phyloP scores from a whole-genome alignment of 2,113 vertebrate species.

The Paratilapia polleni region DNA sequence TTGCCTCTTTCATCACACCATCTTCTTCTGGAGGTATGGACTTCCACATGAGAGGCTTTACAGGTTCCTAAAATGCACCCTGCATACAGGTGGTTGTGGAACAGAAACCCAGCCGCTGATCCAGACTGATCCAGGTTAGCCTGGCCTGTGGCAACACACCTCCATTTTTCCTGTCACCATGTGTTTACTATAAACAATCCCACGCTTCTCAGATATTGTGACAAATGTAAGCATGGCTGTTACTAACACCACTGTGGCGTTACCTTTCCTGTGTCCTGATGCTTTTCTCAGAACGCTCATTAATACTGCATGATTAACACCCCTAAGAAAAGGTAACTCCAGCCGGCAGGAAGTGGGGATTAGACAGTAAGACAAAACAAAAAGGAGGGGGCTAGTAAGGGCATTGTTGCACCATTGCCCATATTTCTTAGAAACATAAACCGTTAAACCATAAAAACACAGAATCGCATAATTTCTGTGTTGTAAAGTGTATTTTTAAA shows the following conservation, averaged over 20 bases:
- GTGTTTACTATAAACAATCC: conserved; percentile 68
- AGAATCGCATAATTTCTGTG: not conserved
- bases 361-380: not conserved
- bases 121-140: conserved; percentile 27
- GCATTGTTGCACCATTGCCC: not conserved
- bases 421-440: not conserved
- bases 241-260: not conserved
- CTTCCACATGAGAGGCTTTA: conserved; percentile 39
- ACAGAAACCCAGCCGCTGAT: conserved; percentile 5
- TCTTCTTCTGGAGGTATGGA: conserved; percentile 21
- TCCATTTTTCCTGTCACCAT: conserved; percentile 16
- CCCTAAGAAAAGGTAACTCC: conserved; percentile 9
- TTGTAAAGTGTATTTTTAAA: not conserved
- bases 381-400: not conserved
- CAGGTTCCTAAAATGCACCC: conserved; percentile 46
- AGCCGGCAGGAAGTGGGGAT: not conserved
- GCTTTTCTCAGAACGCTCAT: conserved; percentile 53
- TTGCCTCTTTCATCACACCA: conserved; percentile 51
- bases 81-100: conserved; percentile 10
- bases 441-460: not conserved
- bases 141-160: not conserved
- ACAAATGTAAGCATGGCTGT: conserved; percentile 39
- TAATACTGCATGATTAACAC: conserved; percentile 27
- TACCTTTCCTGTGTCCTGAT: not conserved
- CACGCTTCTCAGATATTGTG: conserved; percentile 54